phyloP scores from a whole-genome alignment of 2,797 vertebrate species.

The Mus minutoides region DNA sequence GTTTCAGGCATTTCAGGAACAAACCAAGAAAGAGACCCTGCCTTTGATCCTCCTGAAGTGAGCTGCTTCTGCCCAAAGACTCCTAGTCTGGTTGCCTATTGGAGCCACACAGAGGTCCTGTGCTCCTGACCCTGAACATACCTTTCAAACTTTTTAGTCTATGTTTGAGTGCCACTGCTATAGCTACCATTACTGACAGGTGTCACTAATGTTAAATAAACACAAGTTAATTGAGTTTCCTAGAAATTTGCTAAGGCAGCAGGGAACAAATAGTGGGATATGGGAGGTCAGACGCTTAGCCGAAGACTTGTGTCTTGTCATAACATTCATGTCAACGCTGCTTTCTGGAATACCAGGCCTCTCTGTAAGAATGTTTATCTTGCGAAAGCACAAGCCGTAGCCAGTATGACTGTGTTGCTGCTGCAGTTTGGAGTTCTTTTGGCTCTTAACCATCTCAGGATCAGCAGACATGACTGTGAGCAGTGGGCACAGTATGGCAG shows the following conservation, averaged over 20 bases:
- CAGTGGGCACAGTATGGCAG: rapidly evolving
- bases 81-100: background rate
- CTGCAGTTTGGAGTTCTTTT: background rate
- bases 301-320: background rate
- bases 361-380: background rate
- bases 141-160: background rate
- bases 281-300: background rate
- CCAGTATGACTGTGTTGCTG: background rate
- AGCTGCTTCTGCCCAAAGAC: background rate
- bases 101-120: background rate
- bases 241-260: background rate
- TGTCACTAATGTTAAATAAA: background rate
- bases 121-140: background rate
- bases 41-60: background rate
- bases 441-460: background rate
- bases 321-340: background rate
- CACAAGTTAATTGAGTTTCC: background rate
- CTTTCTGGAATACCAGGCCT: background rate
- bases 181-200: background rate
- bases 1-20: background rate
- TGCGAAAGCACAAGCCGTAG: background rate
- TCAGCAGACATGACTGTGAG: background rate
- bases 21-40: background rate
- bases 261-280: background rate
- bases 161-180: background rate